These are phyloP conservation scores for Corythoichthys haematopterus DNA, from an alignment of 2,113 vertebrate genomes.

Conservation along the genomic window DNA sequence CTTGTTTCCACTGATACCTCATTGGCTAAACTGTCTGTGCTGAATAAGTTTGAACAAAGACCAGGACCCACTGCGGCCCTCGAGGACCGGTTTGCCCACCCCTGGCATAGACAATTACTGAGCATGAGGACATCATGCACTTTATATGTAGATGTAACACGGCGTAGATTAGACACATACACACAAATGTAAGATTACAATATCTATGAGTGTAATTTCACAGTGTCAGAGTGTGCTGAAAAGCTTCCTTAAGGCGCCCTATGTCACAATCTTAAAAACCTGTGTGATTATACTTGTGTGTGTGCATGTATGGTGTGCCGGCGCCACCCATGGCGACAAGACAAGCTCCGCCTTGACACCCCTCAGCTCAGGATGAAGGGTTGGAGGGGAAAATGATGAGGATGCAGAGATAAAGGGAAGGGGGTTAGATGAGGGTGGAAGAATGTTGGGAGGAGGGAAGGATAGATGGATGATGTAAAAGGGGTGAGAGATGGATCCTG, in stretches of 20 bases:
- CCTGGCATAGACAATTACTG: background rate
- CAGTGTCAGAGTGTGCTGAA: conserved; percentile 39
- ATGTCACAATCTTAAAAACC: conserved; percentile 28
- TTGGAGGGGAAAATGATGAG: background rate
- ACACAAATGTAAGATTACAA: conserved; percentile 12
- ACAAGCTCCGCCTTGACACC: conserved; percentile 44
- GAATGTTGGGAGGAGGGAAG: background rate
- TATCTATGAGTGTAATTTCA: conserved; percentile 34
- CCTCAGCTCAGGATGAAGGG: conserved; percentile 31
- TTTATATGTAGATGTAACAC: background rate
- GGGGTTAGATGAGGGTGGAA: background rate
- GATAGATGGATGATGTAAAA: background rate
- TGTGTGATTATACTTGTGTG: conserved; percentile 7
- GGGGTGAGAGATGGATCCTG: too few relatives aligned
- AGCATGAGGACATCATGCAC: background rate
- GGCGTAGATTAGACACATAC: conserved; percentile 3
- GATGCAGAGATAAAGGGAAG: background rate
- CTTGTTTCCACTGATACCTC: too few relatives aligned
- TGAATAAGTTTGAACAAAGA: too few relatives aligned
- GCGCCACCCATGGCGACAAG: conserved; percentile 39
- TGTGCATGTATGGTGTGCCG: conserved; percentile 12
- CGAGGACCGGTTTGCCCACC: too few relatives aligned
- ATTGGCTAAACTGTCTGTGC: too few relatives aligned
- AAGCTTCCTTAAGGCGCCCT: conserved; percentile 34
- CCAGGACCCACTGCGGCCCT: too few relatives aligned